Percentiles rank a stretch among this genome's conserved stretches.
phyloP scores from a whole-genome alignment of 1,140 invertebrate species.

The Araneus ventricosus region DNA sequence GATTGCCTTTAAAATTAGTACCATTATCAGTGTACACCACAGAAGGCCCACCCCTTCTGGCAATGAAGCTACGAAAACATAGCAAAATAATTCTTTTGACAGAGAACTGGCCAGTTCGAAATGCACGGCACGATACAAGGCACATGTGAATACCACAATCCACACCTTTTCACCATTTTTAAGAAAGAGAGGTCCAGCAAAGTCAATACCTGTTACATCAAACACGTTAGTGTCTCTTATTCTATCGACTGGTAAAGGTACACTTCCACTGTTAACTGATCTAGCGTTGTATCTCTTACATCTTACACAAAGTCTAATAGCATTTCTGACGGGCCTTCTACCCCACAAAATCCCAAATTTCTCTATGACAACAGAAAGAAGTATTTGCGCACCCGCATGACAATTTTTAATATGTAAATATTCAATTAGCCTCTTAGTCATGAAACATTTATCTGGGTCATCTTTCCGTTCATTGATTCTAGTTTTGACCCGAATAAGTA shows the following conservation, averaged over 20 bases:
- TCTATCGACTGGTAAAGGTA: neutral
- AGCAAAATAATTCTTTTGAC: neutral
- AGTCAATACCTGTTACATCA: neutral
- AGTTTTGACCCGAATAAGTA: too few relatives aligned
- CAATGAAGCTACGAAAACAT: neutral
- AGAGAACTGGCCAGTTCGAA: neutral
- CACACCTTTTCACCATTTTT: neutral
- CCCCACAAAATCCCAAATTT: conserved; percentile 23
- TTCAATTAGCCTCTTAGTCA: neutral
- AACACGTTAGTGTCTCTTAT: neutral
- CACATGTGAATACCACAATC: neutral
- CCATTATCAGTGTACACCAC: neutral
- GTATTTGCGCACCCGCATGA: neutral
- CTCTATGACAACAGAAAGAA: neutral
- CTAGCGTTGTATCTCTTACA: neutral
- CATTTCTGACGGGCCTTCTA: neutral
- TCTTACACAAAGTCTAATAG: neutral
- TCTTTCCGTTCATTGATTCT: too few relatives aligned
- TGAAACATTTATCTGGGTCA: neutral
- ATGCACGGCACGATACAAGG: neutral
- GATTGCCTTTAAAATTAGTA: neutral
- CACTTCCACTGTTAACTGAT: neutral
- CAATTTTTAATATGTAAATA: neutral
- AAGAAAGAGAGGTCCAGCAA: neutral
- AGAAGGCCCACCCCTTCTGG: neutral